Evolutionary conservation across 2,113 vertebrate species (phyloP).

Genomic region (Halcyon malimbica): DNA sequence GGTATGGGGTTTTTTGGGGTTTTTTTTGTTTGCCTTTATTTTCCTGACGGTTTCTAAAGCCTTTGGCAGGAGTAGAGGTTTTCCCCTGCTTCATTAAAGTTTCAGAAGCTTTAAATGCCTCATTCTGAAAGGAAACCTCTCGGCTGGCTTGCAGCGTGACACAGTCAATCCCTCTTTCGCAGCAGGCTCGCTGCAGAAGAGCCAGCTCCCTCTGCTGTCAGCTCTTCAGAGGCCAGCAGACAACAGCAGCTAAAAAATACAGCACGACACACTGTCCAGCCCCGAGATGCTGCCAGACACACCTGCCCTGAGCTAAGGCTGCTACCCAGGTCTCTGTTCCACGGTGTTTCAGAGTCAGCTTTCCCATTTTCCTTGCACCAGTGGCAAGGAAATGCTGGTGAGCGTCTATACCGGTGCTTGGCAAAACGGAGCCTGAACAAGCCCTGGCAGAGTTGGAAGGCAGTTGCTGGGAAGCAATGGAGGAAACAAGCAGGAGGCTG

Average conservation of each 20-base stretch:
- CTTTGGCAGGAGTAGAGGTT: not conserved
- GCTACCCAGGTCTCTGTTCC: rapidly evolving
- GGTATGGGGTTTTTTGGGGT: no score
- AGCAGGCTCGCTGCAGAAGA: not conserved
- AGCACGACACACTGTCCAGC: rapidly evolving
- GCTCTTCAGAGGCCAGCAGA: not conserved
- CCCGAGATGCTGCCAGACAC: not conserved
- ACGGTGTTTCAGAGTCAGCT: not conserved
- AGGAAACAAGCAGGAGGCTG: not conserved
- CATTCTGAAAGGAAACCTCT: constrained; percentile 34
- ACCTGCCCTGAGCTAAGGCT: not conserved
- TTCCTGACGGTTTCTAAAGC: not conserved
- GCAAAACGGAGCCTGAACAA: not conserved
- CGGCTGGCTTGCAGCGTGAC: not conserved
- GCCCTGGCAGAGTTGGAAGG: not conserved
- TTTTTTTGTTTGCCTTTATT: not conserved
- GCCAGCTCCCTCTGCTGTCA: constrained; percentile 49
- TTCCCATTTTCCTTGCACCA: not conserved
- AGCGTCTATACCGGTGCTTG: not conserved
- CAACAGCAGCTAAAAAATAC: not conserved
- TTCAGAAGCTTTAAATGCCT: constrained; percentile 44
- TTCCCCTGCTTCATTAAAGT: constrained; percentile 44
- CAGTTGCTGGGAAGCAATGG: not conserved
- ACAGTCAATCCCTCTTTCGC: not conserved
- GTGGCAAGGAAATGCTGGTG: not conserved